Evolutionary conservation across 2,888 invertebrate species (phyloP), one percentile per base, ranked within the genome.

Genomic region (Phaonia tiefii): DNA sequence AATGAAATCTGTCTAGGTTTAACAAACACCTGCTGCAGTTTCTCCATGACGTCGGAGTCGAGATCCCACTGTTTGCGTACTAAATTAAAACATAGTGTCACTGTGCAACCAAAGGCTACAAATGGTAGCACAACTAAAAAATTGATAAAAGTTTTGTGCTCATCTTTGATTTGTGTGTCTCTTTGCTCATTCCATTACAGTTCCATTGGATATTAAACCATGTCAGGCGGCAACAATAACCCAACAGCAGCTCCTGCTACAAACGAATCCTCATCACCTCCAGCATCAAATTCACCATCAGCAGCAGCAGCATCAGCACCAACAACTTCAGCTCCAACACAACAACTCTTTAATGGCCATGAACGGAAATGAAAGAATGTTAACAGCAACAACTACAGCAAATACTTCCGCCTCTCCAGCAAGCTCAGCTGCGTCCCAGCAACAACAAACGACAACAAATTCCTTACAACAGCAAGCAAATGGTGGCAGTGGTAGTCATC

Each of bases 301-400:
- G 51, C 85, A 84, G 44, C 84, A 85, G 70, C n/a, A n/a, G n/a
- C n/a, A n/a, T n/a, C n/a, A n/a, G n/a, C n/a, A n/a, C n/a, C n/a
- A n/a, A n/a, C n/a, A 85, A 84, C 79, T 83, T 75, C 84, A 85
- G 20, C 85, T 84, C 49, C 85, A 86, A 60, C 85, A 85, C 82
- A 85, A 79, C 86, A 86, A 78, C 81, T 78, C 81, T 78, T 78
- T 78, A 81, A 88, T 88, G 87, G 82, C 87, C 86, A 85, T 89
- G 85, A 88, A 86, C 89, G 90, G 90, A 90, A 90, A 87, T 88
- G 90, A 89, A 87, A 89, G 90, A 88, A 90, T 90, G 90, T 90
- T 90, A 90, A 90, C 90, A 90, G 88, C 88, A 86, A 85, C 88
- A 88, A 77, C 86, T 84, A 83, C 85, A 84, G 80, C 83, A 84